Percentiles rank a stretch among this genome's conserved stretches.
Conservation (phyloP, 2,888 invertebrate species). For the Argyresthia goedartella region DNA sequence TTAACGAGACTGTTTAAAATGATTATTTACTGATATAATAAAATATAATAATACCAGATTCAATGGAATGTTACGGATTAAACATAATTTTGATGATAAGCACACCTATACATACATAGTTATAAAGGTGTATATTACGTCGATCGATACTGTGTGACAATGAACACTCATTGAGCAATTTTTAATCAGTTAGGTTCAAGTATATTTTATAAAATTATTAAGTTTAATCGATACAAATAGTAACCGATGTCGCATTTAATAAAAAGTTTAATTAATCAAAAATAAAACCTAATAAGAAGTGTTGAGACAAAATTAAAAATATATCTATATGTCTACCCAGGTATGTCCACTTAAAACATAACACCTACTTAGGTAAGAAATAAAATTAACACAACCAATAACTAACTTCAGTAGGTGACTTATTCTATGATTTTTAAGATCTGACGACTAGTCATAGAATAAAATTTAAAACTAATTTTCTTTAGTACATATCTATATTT, state of each 20-base stretch:
- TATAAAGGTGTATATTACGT: neutral
- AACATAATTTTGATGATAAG: neutral
- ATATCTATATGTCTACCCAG: too few relatives aligned
- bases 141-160: neutral
- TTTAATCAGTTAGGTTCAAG: constrained; percentile 5
- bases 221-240: neutral
- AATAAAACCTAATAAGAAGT: too few relatives aligned
- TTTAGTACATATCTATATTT: neutral
- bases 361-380: too few relatives aligned
- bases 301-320: neutral
- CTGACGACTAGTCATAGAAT: constrained; percentile 35
- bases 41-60: neutral
- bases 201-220: neutral
- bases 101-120: neutral
- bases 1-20: neutral
- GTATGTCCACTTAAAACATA: too few relatives aligned
- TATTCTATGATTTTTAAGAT: constrained; percentile 14
- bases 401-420: neutral
- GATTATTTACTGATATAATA: neutral
- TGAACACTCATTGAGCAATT: constrained; percentile 37
- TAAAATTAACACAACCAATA: neutral
- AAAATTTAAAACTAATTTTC: constrained; percentile 18
- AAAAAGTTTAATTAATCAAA: too few relatives aligned
- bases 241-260: neutral
- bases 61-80: neutral